phyloP scores from a whole-genome alignment of 2,797 vertebrate species.

The Taenioides sp. region DNA sequence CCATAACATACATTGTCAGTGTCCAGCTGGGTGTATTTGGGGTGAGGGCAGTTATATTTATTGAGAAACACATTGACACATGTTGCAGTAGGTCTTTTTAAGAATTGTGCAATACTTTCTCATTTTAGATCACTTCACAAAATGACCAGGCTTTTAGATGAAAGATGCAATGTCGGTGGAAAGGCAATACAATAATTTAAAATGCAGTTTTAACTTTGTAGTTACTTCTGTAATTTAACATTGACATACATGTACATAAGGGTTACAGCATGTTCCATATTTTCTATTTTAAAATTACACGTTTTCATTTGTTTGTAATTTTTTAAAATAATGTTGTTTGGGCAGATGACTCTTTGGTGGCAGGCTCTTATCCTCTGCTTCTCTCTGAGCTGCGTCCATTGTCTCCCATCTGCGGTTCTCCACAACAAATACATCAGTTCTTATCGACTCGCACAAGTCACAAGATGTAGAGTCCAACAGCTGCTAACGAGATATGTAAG shows the following conservation, averaged over 20 bases:
- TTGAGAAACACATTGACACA: slow-evolving; percentile 9
- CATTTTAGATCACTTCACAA: background rate
- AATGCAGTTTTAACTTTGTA: no score
- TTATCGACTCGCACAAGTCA: slow-evolving; percentile 57
- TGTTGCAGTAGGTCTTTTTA: background rate
- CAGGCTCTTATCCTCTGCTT: slow-evolving; percentile 43
- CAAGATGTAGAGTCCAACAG: slow-evolving; percentile 63
- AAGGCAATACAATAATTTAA: no score
- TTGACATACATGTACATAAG: no score
- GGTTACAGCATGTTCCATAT: background rate
- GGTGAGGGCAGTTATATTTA: background rate
- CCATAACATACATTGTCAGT: no score
- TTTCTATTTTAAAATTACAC: background rate
- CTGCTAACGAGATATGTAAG: slow-evolving; percentile 77
- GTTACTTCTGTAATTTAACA: background rate
- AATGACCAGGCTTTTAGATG: background rate
- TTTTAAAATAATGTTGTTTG: slow-evolving; percentile 3
- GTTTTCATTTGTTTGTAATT: background rate
- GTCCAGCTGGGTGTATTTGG: background rate
- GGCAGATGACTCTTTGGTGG: slow-evolving; percentile 62
- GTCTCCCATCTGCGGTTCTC: slow-evolving; percentile 11
- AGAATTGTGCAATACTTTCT: background rate
- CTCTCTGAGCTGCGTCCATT: slow-evolving; percentile 38
- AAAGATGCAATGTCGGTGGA: no score
- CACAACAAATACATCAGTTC: slow-evolving; percentile 56